Evolutionary conservation across 30 jellyfish, hydroid and myxozoan genomes (phyloP), one percentile per base, ranked within the genome.

Genomic region (Rhopilema esculentum): DNA sequence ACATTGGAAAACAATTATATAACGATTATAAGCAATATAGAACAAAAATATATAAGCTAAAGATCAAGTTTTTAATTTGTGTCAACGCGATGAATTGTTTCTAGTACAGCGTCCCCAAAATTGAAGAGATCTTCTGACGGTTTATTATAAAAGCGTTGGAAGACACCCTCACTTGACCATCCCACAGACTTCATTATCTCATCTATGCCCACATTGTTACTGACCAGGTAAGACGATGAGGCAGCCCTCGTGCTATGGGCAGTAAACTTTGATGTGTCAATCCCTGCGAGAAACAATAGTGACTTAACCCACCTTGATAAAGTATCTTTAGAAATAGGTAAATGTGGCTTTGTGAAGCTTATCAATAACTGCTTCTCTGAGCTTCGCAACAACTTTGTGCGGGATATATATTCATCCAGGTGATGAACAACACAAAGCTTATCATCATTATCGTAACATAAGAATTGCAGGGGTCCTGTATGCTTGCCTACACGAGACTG

Each of bases 171-270:
- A 22, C 24, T 82, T 21, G 84, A 66, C 84, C 91, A 82, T 1
- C 90, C 90, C 23, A 27, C 91, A 22, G 84, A 31, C 4, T 29
- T 25, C 75, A 82, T 67, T 18, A 82, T 82, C 9, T 82, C 91
- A 1, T 0, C 76, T 0, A 67, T 68, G 27, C 7, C 29, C 20
- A 28, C 0, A 48, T 72, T 66, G 1, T 57, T 57, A 8, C 33
- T 20, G 0, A 76, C 84, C 49, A 82, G 66, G 29, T 33, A 49
- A 1, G 91, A 82, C 15, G 85, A 7, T 8, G 91, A 82, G 20
- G 91, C 91, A 28, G 91, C 75, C 51, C 85, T 68, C 4, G 91
- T 82, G 29, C 91, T 82, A 27, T 82, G 91, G 15, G 85, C 85
- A 4, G 8, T 69, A 77, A 7, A 82, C 50, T 49, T 67, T 0